Evolutionary conservation across 2,888 invertebrate genomes (phyloP).

Genomic region (Drepanosiphum platanoidis): DNA sequence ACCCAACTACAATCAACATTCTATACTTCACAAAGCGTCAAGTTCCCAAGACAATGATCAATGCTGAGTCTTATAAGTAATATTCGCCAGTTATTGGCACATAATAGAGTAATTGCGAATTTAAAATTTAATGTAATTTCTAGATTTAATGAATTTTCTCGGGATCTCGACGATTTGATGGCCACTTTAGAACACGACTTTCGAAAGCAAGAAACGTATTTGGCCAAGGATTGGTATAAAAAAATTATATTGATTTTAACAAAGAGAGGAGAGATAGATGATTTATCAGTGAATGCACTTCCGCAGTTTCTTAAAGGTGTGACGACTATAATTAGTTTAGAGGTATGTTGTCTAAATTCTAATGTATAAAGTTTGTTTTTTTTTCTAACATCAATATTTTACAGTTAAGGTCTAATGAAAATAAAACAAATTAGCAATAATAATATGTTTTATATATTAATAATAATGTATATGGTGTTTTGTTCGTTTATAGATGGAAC

Average conservation of each 20-base stretch:
- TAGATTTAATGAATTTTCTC: constrained; percentile 53
- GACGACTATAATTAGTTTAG: constrained; percentile 42
- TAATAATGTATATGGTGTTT: not conserved
- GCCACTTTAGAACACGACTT: constrained; percentile 66
- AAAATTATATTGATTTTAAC: constrained; percentile 67
- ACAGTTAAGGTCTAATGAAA: no score
- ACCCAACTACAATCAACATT: constrained; percentile 48
- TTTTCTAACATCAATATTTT: not conserved
- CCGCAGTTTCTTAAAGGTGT: constrained; percentile 40
- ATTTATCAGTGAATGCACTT: not conserved
- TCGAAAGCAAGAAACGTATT: constrained; percentile 67
- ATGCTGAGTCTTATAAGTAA: constrained; percentile 46
- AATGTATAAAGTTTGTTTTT: no score
- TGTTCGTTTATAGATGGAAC: constrained; percentile 38
- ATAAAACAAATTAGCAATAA: no score
- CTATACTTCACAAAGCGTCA: constrained; percentile 48
- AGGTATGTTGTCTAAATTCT: not conserved
- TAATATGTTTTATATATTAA: no score
- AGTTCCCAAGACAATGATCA: constrained; percentile 48
- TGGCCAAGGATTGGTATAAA: constrained; percentile 69
- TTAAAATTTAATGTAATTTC: not conserved
- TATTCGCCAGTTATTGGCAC: not conserved
- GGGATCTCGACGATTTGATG: constrained; percentile 65
- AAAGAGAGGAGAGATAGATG: constrained; percentile 43
- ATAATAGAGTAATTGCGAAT: not conserved